Percentiles rank a stretch among this genome's conserved stretches.
Evolutionary conservation across 2,888 invertebrate species (phyloP).

Genomic region (Luperina testacea): DNA sequence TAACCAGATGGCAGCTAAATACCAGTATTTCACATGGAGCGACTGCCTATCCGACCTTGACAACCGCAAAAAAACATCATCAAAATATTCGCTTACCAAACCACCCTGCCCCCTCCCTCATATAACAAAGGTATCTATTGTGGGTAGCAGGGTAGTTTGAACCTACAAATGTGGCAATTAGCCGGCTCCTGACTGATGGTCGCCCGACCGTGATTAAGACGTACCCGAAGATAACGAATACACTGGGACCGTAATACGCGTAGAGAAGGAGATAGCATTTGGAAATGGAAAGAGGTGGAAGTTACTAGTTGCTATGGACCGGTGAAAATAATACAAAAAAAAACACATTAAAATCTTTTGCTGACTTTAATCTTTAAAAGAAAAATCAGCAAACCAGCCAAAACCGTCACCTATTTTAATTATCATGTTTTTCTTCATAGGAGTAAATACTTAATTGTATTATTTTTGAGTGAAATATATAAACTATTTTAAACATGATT

Average conservation of each 20-base stretch:
- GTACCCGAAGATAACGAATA: conserved; percentile 79
- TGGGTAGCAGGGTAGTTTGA: conserved; percentile 69
- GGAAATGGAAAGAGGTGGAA: background rate
- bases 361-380: no score
- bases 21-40: no score
- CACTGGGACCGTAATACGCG: conserved; percentile 44
- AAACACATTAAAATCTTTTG: no score
- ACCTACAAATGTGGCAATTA: conserved; percentile 88
- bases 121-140: conserved; percentile 51
- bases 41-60: no score
- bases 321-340: background rate
- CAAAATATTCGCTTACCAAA: background rate
- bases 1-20: no score
- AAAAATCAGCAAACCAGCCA: no score
- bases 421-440: no score
- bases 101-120: conserved; percentile 11
- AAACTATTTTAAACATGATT: background rate
- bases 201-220: conserved; percentile 84
- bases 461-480: no score
- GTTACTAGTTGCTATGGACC: background rate
- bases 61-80: background rate
- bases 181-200: conserved; percentile 79
- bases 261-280: background rate
- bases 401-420: no score
- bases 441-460: no score